Percentiles rank a stretch among this genome's conserved stretches.
Conservation (phyloP, 2,797 vertebrate genomes). For the Enteromius mattozi region DNA sequence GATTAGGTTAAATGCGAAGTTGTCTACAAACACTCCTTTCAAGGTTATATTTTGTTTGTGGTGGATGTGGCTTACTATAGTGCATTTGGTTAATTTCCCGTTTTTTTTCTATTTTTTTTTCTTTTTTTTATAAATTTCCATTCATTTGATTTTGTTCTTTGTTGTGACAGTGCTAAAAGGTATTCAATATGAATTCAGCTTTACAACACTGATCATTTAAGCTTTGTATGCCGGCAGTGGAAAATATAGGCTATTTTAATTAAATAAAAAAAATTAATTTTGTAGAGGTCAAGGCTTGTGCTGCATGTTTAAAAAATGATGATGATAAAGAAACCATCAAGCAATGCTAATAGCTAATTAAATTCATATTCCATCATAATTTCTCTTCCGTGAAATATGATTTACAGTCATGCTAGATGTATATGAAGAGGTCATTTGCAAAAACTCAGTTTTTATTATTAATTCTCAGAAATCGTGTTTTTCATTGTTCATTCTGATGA, state of each 20-base stretch:
- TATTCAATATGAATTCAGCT: neutral
- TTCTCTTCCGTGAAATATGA: neutral
- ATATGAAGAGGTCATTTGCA: too few relatives aligned
- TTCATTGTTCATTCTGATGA: too few relatives aligned
- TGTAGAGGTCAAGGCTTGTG: neutral
- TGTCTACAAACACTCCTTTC: neutral
- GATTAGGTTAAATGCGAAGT: neutral
- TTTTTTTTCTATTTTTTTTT: neutral
- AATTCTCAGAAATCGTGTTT: too few relatives aligned
- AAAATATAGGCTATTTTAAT: neutral
- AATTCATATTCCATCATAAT: neutral
- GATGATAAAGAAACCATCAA: neutral
- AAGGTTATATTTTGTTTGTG: neutral
- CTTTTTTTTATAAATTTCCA: neutral
- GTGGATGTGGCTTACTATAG: neutral
- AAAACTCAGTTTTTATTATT: too few relatives aligned
- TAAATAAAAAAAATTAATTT: too few relatives aligned
- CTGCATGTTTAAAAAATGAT: neutral
- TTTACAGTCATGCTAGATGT: neutral
- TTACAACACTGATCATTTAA: neutral
- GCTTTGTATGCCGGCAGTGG: neutral
- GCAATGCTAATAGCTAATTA: neutral
- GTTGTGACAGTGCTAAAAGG: neutral
- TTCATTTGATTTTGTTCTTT: neutral
- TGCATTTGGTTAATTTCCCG: neutral